Evolutionary conservation across 2,888 invertebrate species (phyloP).

Genomic region (Amphipoea oculea): DNA sequence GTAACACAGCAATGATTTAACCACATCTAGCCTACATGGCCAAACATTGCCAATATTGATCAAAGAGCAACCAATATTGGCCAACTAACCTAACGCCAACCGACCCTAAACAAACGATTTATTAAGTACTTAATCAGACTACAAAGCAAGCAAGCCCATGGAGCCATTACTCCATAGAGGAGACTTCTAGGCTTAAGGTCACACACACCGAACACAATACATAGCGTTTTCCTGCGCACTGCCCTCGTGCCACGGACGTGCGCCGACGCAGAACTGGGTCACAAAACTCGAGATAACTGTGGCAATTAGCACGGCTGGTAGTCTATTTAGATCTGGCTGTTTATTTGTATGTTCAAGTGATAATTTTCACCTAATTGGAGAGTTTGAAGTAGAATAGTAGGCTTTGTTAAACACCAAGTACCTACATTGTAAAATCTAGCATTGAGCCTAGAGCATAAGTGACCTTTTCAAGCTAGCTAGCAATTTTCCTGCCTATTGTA

Average conservation of each 20-base stretch:
- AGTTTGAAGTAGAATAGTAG: not conserved
- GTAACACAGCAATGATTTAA: not conserved
- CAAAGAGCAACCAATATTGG: not conserved
- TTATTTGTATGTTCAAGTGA: slow-evolving; percentile 15
- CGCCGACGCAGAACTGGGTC: slow-evolving; percentile 56
- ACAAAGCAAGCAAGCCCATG: slow-evolving; percentile 31
- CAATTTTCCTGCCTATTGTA: not conserved
- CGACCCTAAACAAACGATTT: slow-evolving; percentile 9
- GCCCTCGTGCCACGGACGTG: slow-evolving; percentile 57
- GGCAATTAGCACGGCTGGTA: slow-evolving; percentile 35
- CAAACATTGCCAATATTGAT: not conserved
- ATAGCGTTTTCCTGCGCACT: slow-evolving; percentile 62
- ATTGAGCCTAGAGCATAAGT: not conserved
- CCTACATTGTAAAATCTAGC: not conserved
- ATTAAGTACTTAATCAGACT: slow-evolving; percentile 14
- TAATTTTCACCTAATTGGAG: not conserved
- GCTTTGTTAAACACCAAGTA: not conserved
- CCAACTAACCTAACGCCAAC: not conserved
- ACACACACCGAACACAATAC: slow-evolving; percentile 10
- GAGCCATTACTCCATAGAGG: not conserved
- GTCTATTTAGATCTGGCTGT: slow-evolving; percentile 30
- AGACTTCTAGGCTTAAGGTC: slow-evolving; percentile 34
- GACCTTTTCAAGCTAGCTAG: not conserved
- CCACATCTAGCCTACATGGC: not conserved
- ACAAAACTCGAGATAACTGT: slow-evolving; percentile 55